Percentiles rank a stretch among this genome's conserved stretches.
Conservation (phyloP, 2,888 invertebrate genomes). For the Stratiomys singularior region DNA sequence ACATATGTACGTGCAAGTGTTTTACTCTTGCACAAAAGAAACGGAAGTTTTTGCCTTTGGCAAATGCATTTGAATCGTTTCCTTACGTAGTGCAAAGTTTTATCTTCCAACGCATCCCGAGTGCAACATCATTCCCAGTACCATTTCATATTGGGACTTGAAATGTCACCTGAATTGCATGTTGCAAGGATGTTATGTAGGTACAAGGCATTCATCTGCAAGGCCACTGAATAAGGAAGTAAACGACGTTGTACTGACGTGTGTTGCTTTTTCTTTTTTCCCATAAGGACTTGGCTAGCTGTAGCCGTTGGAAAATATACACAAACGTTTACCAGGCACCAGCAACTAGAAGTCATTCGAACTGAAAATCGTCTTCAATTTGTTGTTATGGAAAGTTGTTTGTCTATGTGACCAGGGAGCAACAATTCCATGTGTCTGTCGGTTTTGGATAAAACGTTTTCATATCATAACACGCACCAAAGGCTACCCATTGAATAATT, state of each 20-base stretch:
- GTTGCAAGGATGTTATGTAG: neutral
- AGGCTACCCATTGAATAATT: too few relatives aligned
- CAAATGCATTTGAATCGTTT: neutral
- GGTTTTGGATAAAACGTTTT: neutral
- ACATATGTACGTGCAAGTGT: neutral
- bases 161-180: neutral
- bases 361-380: neutral
- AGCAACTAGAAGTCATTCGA: slow-evolving; percentile 8
- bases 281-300: neutral
- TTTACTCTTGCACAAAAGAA: neutral
- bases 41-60: slow-evolving; percentile 8
- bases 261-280: slow-evolving; percentile 15
- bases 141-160: neutral
- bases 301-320: neutral
- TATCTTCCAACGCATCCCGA: neutral
- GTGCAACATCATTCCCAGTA: neutral
- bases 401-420: too few relatives aligned
- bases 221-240: neutral
- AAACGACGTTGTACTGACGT: neutral
- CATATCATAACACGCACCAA: too few relatives aligned
- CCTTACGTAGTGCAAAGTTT: neutral
- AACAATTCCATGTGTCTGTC: too few relatives aligned
- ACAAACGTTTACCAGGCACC: slow-evolving; percentile 9
- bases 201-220: neutral
- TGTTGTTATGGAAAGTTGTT: neutral